Evolutionary conservation across 1,140 invertebrate genomes (phyloP).

Genomic region (Euschistus heros): DNA sequence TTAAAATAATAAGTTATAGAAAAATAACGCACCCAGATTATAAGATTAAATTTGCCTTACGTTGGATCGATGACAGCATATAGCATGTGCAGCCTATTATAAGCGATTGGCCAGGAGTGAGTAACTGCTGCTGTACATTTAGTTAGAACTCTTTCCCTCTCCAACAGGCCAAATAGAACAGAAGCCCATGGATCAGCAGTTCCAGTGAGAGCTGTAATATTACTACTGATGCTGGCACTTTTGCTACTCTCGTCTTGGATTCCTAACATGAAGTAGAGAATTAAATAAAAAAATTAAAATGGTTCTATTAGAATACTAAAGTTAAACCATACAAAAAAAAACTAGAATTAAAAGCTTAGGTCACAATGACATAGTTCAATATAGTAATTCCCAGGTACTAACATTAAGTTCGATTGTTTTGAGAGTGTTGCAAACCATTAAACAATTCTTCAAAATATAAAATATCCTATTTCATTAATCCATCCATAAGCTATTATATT

Average conservation of each 20-base stretch:
- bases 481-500: no score
- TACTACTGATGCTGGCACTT: slow-evolving; percentile 41
- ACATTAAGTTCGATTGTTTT: no score
- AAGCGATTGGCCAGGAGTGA: slow-evolving; percentile 93
- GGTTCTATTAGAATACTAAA: no score
- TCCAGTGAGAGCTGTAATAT: slow-evolving; percentile 27
- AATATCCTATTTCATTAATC: no score
- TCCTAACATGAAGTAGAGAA: slow-evolving; percentile 36
- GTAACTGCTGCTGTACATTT: slow-evolving; percentile 72
- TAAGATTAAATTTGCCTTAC: slow-evolving; percentile 40
- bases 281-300: not conserved
- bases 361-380: no score
- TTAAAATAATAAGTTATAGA: no score
- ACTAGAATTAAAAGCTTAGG: no score
- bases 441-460: no score
- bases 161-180: slow-evolving; percentile 74
- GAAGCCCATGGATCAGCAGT: slow-evolving; percentile 74
- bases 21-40: not conserved
- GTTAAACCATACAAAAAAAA: no score
- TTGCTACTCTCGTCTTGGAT: slow-evolving; percentile 54
- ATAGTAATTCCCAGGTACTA: no score
- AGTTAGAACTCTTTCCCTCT: slow-evolving; percentile 62
- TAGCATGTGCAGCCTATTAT: slow-evolving; percentile 76
- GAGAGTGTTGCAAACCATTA: no score
- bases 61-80: slow-evolving; percentile 92